Base-by-base conservation (phyloP, 2,113 vertebrate species). In the Caranx melampygus region DNA sequence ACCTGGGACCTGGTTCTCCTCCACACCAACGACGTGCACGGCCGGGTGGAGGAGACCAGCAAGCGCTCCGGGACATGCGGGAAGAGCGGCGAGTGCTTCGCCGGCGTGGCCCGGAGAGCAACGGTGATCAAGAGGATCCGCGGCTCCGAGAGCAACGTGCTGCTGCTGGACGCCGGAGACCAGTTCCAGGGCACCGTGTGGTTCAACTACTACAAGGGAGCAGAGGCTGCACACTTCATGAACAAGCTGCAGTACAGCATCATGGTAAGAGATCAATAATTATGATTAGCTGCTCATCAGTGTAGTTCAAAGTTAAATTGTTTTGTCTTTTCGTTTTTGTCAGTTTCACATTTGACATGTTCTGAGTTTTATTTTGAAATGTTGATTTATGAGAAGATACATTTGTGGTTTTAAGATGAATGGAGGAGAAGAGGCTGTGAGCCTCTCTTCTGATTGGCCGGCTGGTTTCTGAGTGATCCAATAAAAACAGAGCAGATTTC, bases 21-120 rank as follows among this genome's bases (percentile, higher is more conserved):
- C 26, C 97, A 98, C 94, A 98, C 97, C 68, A 98, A 98, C 91
- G 97, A 98, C 79, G 94, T 97, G n/a, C 97, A 98, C 90, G 97
- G 94, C 10, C 92, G 96, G 0, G 93, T 97, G 79, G 96, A 97
- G 79, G 94, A 97, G 88, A 97, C 95, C 57, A 94, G 85, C 88
- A 18, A 12, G 6, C 87, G 93, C 86, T 94, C 96, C 0, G 94
- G 94, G 45, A 95, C 92, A 62, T 95, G 96, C 78, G 45, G 68
- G 0, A 8, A 52, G 6, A 42, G 66, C 1, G 47, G 79, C 2
- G 44, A 63, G 0, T 98, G 97, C 54, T 96, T 94, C 85, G 97
- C 94, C 51, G 97, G 97, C 3, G 96, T 95, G 74, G 96, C 97
- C 0, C 93, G 97, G 16, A 89, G 96, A 57, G 80, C 72, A 75